Conservation (phyloP, 2,888 invertebrate species). For the Clivina fossor region DNA sequence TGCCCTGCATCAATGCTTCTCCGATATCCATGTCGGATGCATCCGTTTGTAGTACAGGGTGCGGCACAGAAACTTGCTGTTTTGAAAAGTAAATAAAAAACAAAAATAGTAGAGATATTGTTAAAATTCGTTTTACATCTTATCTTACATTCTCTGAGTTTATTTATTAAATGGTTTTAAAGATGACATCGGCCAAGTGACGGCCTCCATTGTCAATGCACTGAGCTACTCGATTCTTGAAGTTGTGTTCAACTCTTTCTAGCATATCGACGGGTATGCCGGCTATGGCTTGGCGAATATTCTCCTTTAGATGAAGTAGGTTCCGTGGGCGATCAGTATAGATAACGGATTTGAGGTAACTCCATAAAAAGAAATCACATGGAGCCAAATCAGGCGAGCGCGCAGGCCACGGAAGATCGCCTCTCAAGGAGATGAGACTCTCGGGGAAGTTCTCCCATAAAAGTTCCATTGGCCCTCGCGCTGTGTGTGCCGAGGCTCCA, state of each 20-base stretch:
- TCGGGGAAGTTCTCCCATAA: slow-evolving; percentile 37
- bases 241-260: slow-evolving; percentile 33
- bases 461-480: slow-evolving; percentile 36
- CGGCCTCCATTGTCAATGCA: slow-evolving; percentile 29
- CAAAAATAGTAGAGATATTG: slow-evolving; percentile 1
- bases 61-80: slow-evolving; percentile 10
- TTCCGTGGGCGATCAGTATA: slow-evolving; percentile 39
- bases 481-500: slow-evolving; percentile 37
- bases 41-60: not conserved
- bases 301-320: slow-evolving; percentile 37
- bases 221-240: slow-evolving; percentile 33
- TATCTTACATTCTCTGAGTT: slow-evolving; percentile 1
- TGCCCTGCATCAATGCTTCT: too few species aligned
- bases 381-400: slow-evolving; percentile 39
- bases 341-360: slow-evolving; percentile 37
- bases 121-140: not conserved
- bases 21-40: too few species aligned
- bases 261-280: slow-evolving; percentile 19
- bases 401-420: slow-evolving; percentile 39
- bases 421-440: slow-evolving; percentile 39
- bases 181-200: slow-evolving; percentile 8
- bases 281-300: slow-evolving; percentile 11
- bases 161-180: not conserved
- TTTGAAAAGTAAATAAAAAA: slow-evolving; percentile 7
- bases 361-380: slow-evolving; percentile 37